Conservation (phyloP, 2,113 vertebrate genomes). For the Brachyhypopomus occidentalis region DNA sequence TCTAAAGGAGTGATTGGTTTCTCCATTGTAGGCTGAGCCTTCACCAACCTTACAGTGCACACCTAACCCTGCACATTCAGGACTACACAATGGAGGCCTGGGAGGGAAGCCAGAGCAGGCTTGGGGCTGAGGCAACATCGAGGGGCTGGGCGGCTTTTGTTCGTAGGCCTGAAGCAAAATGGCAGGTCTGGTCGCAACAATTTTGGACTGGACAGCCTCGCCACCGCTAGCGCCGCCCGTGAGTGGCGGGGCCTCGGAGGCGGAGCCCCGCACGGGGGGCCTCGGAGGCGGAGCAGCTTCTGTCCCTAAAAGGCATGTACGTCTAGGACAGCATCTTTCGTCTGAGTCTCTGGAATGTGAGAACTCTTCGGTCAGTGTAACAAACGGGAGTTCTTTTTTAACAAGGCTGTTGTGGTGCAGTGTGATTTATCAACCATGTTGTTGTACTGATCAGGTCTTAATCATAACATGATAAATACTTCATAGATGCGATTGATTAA, state of each 20-base stretch:
- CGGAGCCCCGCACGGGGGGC: background rate
- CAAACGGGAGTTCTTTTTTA: background rate
- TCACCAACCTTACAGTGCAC: slow-evolving; percentile 38
- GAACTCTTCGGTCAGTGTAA: background rate
- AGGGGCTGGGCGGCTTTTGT: slow-evolving; percentile 21
- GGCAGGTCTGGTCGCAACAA: slow-evolving; percentile 44
- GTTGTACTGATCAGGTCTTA: background rate
- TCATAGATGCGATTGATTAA: no score
- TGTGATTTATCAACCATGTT: background rate
- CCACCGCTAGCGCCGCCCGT: background rate
- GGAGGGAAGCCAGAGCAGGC: slow-evolving; percentile 29
- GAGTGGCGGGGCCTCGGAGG: background rate
- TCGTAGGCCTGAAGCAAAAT: slow-evolving; percentile 23
- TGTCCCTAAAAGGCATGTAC: background rate
- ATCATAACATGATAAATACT: no score
- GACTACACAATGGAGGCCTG: slow-evolving; percentile 53
- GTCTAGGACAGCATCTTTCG: slow-evolving; percentile 11
- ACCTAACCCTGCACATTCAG: slow-evolving; percentile 41
- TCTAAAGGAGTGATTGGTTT: slow-evolving; percentile 62
- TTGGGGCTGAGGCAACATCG: background rate
- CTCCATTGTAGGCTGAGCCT: slow-evolving; percentile 54
- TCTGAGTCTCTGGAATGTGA: background rate
- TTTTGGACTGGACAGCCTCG: slow-evolving; percentile 28
- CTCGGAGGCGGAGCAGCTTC: slow-evolving; percentile 17
- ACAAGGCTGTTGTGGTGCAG: background rate